Evolutionary conservation across 2,888 invertebrate genomes (phyloP).

Genomic region (Gastrophysa polygoni): DNA sequence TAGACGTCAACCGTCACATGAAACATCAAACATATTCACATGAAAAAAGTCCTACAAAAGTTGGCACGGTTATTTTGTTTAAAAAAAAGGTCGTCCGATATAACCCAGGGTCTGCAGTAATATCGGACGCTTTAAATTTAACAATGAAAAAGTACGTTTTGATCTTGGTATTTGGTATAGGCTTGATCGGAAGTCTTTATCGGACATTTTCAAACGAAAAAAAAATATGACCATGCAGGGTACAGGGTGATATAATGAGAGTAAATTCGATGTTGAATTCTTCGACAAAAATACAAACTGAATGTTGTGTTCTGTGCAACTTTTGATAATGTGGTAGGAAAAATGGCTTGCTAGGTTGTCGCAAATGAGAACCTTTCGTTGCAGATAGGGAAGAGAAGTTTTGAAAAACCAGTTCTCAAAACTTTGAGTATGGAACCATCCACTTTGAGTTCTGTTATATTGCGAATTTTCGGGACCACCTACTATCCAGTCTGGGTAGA

Average conservation of each 20-base stretch:
- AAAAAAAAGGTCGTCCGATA: neutral
- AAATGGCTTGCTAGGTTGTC: slow-evolving; percentile 47
- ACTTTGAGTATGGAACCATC: slow-evolving; percentile 21
- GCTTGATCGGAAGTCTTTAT: too few relatives aligned
- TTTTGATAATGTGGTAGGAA: slow-evolving; percentile 36
- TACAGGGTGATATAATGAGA: too few relatives aligned
- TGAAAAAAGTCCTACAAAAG: neutral
- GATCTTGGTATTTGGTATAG: too few relatives aligned
- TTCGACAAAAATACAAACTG: slow-evolving; percentile 36
- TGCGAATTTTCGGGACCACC: neutral
- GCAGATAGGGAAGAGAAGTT: slow-evolving; percentile 37
- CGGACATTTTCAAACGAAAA: too few relatives aligned
- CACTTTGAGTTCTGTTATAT: neutral
- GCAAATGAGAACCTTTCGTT: slow-evolving; percentile 43
- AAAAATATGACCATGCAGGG: too few relatives aligned
- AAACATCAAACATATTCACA: neutral
- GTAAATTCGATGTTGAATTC: neutral
- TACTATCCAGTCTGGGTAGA: slow-evolving; percentile 21
- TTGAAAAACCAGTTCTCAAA: slow-evolving; percentile 39
- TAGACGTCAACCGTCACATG: too few relatives aligned
- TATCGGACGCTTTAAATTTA: too few relatives aligned
- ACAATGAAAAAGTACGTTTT: too few relatives aligned
- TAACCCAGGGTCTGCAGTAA: too few relatives aligned
- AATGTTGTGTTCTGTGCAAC: slow-evolving; percentile 46
- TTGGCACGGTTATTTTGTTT: neutral